Conservation (phyloP, 1,140 invertebrate species). For the Drosophila pseudoobscura region DNA sequence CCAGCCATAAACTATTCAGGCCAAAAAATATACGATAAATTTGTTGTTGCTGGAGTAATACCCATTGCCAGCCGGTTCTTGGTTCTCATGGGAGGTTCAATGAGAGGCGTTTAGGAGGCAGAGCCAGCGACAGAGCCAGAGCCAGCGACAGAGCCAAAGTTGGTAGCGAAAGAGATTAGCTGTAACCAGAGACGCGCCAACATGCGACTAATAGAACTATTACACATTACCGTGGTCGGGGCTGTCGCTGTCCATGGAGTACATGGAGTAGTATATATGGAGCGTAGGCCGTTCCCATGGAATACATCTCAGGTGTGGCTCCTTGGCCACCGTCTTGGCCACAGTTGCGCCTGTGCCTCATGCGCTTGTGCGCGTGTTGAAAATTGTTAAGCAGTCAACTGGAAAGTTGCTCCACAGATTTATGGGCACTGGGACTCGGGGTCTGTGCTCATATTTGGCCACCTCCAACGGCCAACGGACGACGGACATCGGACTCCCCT, state of each 20-base stretch:
- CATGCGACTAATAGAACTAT: constrained; percentile 79
- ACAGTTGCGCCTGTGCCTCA: constrained; percentile 46
- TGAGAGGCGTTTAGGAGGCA: background rate
- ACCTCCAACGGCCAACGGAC: constrained; percentile 1
- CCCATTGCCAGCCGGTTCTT: constrained; percentile 56
- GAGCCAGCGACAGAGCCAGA: background rate
- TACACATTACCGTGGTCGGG: constrained; percentile 68
- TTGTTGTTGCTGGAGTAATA: constrained; percentile 4
- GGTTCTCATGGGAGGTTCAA: constrained; percentile 60
- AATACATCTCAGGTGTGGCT: constrained; percentile 36
- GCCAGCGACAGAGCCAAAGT: constrained; percentile 47
- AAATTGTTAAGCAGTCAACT: constrained; percentile 64
- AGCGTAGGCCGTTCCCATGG: constrained; percentile 72
- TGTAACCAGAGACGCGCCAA: constrained; percentile 70
- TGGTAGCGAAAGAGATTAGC: constrained; percentile 74
- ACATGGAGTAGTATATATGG: constrained; percentile 9
- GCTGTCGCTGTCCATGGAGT: too few species aligned
- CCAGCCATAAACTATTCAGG: constrained; percentile 75
- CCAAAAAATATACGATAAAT: constrained; percentile 49
- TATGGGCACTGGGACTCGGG: constrained; percentile 47
- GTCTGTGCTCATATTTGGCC: constrained; percentile 44
- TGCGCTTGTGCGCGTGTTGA: constrained; percentile 55
- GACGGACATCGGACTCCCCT: background rate
- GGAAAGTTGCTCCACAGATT: constrained; percentile 68
- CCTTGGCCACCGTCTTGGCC: constrained; percentile 15